Evolutionary conservation across 1,140 invertebrate genomes (phyloP).

Genomic region (Samia ricini): DNA sequence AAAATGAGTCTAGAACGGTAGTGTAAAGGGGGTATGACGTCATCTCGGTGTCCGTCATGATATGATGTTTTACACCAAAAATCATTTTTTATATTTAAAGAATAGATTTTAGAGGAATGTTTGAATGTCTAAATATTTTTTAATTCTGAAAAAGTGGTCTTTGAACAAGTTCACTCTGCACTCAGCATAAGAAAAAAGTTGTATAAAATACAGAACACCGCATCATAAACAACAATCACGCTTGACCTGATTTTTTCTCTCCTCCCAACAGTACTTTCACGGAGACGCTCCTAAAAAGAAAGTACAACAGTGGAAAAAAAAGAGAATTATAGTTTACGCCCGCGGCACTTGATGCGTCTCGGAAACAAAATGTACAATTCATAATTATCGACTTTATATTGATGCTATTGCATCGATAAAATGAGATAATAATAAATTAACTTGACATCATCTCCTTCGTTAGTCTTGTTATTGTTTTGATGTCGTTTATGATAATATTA

Average conservation of each 20-base stretch:
- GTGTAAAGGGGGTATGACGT: too few species aligned
- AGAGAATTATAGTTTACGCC: conserved; percentile 50
- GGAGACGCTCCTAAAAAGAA: conserved; percentile 61
- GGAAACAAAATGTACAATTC: conserved; percentile 57
- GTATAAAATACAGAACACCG: conserved; percentile 7
- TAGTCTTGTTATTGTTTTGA: too few species aligned
- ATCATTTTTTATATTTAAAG: too few species aligned
- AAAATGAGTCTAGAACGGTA: too few species aligned
- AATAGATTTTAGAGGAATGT: too few species aligned
- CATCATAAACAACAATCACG: neutral
- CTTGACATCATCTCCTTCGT: neutral
- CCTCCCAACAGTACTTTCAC: conserved; percentile 50
- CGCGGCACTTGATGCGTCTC: conserved; percentile 36
- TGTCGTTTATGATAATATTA: too few species aligned
- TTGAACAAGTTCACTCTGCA: too few species aligned
- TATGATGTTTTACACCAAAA: too few species aligned
- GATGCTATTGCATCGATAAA: conserved; percentile 47
- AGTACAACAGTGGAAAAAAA: conserved; percentile 51
- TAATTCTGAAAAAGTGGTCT: too few species aligned
- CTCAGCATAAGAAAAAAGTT: neutral
- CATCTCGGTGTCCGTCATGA: too few species aligned
- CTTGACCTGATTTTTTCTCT: conserved; percentile 16
- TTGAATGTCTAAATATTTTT: too few species aligned
- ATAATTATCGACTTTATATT: conserved; percentile 55
- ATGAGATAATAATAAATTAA: conserved; percentile 5